A percentile compares a stretch with the other conserved stretches of the same genome.
Conservation (phyloP, 2,113 vertebrate species). For the Capreolus pygargus region DNA sequence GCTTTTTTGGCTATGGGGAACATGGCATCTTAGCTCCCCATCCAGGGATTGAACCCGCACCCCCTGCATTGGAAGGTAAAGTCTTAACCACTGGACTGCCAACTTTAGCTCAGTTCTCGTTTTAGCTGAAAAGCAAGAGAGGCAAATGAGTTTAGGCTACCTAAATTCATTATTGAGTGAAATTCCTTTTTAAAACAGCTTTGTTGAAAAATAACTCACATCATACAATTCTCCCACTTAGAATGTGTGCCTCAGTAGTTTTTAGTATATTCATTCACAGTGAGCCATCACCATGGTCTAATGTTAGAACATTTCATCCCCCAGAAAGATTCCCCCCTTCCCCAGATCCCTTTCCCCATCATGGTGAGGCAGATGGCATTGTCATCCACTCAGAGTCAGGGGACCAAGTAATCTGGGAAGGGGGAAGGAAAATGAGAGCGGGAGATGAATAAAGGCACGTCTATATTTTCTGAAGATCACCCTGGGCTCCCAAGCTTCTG, state of each 20-base stretch:
- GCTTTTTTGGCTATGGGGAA: background rate
- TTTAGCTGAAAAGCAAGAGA: background rate
- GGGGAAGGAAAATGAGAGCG: accelerated
- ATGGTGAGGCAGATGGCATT: background rate
- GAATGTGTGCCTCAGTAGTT: background rate
- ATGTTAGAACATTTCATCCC: background rate
- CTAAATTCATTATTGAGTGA: background rate
- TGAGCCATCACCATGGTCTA: background rate
- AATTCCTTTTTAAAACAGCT: background rate
- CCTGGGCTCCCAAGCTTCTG: background rate
- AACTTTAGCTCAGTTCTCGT: background rate
- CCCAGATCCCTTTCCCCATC: background rate
- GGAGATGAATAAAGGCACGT: background rate
- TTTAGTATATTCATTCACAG: background rate
- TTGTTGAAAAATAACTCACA: background rate
- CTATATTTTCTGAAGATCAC: background rate
- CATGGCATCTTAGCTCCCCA: background rate
- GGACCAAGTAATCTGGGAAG: background rate
- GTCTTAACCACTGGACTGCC: background rate
- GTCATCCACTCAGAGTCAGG: background rate
- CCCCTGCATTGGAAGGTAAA: background rate
- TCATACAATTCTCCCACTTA: background rate
- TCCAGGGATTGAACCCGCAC: background rate
- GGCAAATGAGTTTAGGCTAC: background rate
- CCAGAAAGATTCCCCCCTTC: background rate